Conservation (phyloP, 92 coral and sea anemone genomes). For the Paramuricea clavata region DNA sequence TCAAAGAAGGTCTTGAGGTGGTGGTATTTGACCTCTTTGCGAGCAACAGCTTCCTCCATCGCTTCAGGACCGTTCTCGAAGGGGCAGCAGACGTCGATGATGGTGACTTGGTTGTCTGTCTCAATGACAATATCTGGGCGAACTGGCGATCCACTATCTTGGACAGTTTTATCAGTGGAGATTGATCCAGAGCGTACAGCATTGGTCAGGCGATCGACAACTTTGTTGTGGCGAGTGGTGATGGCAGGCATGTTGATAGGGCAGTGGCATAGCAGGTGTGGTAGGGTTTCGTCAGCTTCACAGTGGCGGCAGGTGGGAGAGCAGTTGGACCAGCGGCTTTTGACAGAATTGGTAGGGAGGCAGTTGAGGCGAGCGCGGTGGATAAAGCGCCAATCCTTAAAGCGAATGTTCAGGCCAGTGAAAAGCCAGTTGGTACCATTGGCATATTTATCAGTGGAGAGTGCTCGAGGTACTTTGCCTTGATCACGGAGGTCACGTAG, state of each 20-base stretch:
- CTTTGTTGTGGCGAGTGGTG: slow-evolving; percentile 25
- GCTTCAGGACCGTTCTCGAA: slow-evolving; percentile 37
- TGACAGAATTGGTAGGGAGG: slow-evolving; percentile 62
- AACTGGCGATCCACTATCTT: neutral
- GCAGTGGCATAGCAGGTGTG: slow-evolving; percentile 49
- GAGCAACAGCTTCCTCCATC: neutral
- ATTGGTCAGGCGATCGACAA: slow-evolving; percentile 32
- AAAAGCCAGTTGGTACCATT: slow-evolving; percentile 30
- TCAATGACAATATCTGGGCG: slow-evolving; percentile 37
- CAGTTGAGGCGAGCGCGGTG: too few relatives aligned
- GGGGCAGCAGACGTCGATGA: slow-evolving; percentile 39
- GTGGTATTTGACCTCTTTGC: neutral
- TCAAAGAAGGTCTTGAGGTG: neutral
- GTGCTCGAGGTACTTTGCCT: slow-evolving; percentile 48
- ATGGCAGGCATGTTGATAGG: slow-evolving; percentile 21
- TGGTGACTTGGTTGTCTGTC: slow-evolving; percentile 2
- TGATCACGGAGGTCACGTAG: slow-evolving; percentile 34
- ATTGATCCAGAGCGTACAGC: slow-evolving; percentile 29
- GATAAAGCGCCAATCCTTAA: slow-evolving; percentile 48
- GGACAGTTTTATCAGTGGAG: neutral
- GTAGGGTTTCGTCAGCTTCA: slow-evolving; percentile 22
- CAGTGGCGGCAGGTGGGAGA: slow-evolving; percentile 24
- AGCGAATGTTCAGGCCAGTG: slow-evolving; percentile 36
- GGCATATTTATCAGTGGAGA: slow-evolving; percentile 10
- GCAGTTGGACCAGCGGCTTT: slow-evolving; percentile 26